Percentiles rank a stretch among this genome's conserved stretches.
phyloP scores from a whole-genome alignment of 2,797 vertebrate species.

The Amniataba percoides region DNA sequence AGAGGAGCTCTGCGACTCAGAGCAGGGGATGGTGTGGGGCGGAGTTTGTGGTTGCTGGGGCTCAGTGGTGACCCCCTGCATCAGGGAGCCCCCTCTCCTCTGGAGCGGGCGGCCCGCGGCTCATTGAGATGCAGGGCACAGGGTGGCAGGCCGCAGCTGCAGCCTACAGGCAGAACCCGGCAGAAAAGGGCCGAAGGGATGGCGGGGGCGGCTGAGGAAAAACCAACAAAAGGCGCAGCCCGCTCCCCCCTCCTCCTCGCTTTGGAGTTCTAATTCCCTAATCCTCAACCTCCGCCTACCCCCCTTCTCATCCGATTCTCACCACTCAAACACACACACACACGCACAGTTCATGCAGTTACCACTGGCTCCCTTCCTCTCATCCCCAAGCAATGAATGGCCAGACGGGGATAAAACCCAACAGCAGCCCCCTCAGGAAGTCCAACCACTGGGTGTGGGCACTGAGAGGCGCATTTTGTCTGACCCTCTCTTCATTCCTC shows the following conservation, averaged over 20 bases:
- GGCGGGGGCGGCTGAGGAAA: constrained; percentile 85
- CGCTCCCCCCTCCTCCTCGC: constrained; percentile 74
- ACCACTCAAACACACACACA: constrained; percentile 72
- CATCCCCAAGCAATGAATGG: constrained; percentile 82
- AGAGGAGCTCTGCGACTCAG: constrained; percentile 22
- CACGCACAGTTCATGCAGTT: constrained; percentile 77
- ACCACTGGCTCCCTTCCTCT: constrained; percentile 80
- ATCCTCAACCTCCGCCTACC: constrained; percentile 85
- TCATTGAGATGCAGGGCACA: constrained; percentile 92
- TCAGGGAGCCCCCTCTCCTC: constrained; percentile 81
- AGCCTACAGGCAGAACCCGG: constrained; percentile 84
- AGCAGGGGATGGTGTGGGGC: constrained; percentile 25
- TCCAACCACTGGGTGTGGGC: constrained; percentile 80
- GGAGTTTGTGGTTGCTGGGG: constrained; percentile 61
- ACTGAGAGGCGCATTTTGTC: constrained; percentile 74
- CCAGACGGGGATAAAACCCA: constrained; percentile 82
- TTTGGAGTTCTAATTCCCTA: constrained; percentile 88
- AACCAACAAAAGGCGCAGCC: constrained; percentile 87
- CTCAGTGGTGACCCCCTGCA: constrained; percentile 83
- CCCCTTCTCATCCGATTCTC: constrained; percentile 80
- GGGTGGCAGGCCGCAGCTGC: constrained; percentile 89
- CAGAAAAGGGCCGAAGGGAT: constrained; percentile 85
- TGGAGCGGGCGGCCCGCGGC: constrained; percentile 73
- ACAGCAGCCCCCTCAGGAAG: constrained; percentile 85
- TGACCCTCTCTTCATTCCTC: constrained; percentile 55